Percentiles rank a stretch among this genome's conserved stretches.
phyloP scores from a whole-genome alignment of 2,797 vertebrate species.

The Rhynchotus rufescens region DNA sequence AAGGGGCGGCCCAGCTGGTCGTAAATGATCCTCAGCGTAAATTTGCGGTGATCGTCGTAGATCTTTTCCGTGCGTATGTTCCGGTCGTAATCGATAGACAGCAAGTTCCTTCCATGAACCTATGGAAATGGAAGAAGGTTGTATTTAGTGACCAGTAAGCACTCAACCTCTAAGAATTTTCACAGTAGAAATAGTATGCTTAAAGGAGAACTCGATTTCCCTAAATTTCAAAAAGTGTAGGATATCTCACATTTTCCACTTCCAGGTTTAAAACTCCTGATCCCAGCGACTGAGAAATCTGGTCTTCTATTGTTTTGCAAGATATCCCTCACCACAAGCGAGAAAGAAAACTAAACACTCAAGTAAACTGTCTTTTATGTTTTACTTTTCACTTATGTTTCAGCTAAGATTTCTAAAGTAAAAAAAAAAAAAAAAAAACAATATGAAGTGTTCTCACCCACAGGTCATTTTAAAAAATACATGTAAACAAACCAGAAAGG shows the following conservation, averaged over 20 bases:
- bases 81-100: conserved; percentile 97
- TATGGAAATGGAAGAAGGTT: conserved; percentile 56
- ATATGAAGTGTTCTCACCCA: background rate
- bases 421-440: background rate
- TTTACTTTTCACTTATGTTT: background rate
- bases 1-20: conserved; percentile 96
- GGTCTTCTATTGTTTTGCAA: background rate
- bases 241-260: background rate
- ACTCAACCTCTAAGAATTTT: fast-evolving
- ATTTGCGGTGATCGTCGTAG: conserved; percentile 98
- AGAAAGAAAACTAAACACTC: background rate
- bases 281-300: background rate
- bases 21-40: conserved; percentile 96
- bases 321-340: background rate
- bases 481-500: background rate
- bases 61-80: conserved; percentile 99
- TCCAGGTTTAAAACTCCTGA: background rate
- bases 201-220: background rate
- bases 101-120: conserved; percentile 96
- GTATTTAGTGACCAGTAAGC: background rate
- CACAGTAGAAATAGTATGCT: fast-evolving
- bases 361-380: background rate
- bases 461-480: background rate
- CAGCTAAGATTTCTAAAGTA: background rate
- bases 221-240: background rate